These are phyloP conservation scores for Pseudorasbora parva DNA, from an alignment of 2,113 vertebrate genomes.

Conservation along the genomic window DNA sequence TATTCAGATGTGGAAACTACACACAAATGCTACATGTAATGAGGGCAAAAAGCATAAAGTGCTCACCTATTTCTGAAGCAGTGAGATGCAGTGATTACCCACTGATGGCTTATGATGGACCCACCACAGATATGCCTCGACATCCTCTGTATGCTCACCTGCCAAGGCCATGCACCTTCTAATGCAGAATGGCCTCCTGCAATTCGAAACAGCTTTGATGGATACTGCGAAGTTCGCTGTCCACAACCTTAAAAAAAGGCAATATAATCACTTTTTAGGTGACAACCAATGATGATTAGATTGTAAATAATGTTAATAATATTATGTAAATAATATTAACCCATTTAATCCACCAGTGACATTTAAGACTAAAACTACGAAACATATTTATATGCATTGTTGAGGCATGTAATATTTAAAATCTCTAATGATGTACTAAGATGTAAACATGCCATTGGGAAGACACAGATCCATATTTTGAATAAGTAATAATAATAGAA, in stretches of 20 bases:
- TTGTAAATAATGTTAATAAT: neutral
- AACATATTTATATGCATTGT: neutral
- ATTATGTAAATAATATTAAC: neutral
- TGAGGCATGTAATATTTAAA: neutral
- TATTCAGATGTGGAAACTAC: neutral
- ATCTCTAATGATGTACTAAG: neutral
- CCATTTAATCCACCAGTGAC: neutral
- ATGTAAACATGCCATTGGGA: neutral
- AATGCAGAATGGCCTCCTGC: constrained; percentile 63
- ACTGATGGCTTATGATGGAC: constrained; percentile 55
- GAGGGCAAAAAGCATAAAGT: neutral
- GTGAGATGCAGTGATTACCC: constrained; percentile 66
- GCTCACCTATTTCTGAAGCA: constrained; percentile 59
- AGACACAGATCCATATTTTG: neutral
- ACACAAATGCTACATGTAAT: neutral
- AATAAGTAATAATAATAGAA: neutral
- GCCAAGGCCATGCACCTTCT: constrained; percentile 71
- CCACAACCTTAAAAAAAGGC: constrained; percentile 62
- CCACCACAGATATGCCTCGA: constrained; percentile 60
- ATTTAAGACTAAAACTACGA: neutral
- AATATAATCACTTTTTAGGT: neutral
- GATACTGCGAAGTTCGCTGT: constrained; percentile 35
- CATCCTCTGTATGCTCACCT: constrained; percentile 66
- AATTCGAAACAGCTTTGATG: constrained; percentile 55
- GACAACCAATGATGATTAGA: neutral